Conservation (phyloP, 2,797 vertebrate genomes). For the Chiloscyllium punctatum region DNA sequence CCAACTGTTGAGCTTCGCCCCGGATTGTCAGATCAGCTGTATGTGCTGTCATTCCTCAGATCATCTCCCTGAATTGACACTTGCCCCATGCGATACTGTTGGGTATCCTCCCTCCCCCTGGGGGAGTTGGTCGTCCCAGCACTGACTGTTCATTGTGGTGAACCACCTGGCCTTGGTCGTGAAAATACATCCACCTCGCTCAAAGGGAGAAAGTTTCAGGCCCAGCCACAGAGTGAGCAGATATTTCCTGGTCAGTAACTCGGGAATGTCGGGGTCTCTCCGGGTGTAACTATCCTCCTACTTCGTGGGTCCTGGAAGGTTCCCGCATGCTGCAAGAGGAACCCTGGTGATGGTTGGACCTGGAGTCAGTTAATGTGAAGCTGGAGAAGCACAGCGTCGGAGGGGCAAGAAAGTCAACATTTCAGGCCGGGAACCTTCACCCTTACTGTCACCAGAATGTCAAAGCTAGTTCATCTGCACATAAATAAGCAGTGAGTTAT, state of each 20-base stretch:
- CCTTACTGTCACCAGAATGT: too few species aligned
- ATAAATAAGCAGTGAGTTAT: not conserved
- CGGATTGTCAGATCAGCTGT: not conserved
- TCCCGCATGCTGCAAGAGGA: not conserved
- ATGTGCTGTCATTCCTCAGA: not conserved
- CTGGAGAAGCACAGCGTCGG: too few species aligned
- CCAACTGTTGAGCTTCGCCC: too few species aligned
- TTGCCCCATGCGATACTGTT: not conserved
- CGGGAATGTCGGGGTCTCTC: not conserved
- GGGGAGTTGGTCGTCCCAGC: not conserved
- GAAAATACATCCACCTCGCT: too few species aligned
- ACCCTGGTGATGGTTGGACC: not conserved
- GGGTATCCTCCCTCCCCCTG: not conserved
- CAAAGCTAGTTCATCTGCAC: not conserved
- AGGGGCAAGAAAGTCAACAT: too few species aligned
- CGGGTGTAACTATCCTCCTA: too few species aligned
- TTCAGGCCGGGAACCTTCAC: too few species aligned
- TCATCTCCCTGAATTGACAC: not conserved
- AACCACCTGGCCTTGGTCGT: too few species aligned
- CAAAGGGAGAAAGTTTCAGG: not conserved
- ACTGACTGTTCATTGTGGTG: not conserved
- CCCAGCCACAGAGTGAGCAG: not conserved
- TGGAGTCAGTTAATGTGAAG: too few species aligned
- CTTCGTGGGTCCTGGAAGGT: not conserved
- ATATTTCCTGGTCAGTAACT: not conserved